These are phyloP conservation scores for Novumbra hubbsi DNA, from an alignment of 2,797 vertebrate genomes.

Conservation along the genomic window DNA sequence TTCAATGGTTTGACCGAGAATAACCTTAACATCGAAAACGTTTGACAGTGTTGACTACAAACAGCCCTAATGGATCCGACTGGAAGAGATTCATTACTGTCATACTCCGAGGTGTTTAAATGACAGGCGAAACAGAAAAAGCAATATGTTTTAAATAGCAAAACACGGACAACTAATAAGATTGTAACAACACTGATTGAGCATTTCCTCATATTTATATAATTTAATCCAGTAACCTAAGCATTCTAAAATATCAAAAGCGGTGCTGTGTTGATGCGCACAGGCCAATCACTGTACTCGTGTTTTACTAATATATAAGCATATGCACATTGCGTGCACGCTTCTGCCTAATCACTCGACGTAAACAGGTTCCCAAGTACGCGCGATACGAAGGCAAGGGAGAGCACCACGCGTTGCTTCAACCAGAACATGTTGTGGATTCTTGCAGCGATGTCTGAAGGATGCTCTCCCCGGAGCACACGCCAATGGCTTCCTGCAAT, in stretches of 20 bases:
- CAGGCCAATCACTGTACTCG: background rate
- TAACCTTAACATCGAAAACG: conserved; percentile 43
- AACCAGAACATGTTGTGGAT: background rate
- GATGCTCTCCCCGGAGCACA: background rate
- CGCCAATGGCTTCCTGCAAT: background rate
- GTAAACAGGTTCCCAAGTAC: background rate
- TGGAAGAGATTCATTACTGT: background rate
- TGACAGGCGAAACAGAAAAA: background rate
- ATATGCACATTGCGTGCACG: background rate
- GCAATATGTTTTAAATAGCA: background rate
- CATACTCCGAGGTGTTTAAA: background rate
- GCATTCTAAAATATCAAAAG: background rate
- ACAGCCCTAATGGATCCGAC: background rate
- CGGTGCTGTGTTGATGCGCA: background rate
- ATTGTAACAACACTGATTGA: background rate
- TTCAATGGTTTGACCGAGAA: conserved; percentile 49
- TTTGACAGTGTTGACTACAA: conserved; percentile 43
- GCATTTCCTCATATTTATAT: background rate
- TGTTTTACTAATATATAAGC: background rate
- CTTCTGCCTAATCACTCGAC: background rate
- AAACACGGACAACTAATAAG: background rate
- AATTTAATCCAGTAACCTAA: background rate
- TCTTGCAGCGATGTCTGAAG: background rate
- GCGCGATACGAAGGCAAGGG: background rate
- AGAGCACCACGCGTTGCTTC: background rate